Evolutionary conservation across 2,888 invertebrate genomes (phyloP).

Genomic region (Hyalella azteca): DNA sequence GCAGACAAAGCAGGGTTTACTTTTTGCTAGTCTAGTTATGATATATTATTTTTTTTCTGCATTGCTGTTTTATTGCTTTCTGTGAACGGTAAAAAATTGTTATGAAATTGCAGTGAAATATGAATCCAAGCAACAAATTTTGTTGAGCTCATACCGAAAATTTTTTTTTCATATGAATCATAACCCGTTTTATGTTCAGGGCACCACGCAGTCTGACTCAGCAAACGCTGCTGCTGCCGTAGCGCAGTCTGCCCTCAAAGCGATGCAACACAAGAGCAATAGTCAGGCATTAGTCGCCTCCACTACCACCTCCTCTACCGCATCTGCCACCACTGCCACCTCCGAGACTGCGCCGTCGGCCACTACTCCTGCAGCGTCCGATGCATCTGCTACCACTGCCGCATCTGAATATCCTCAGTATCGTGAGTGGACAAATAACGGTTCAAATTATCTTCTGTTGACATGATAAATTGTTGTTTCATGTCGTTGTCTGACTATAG

Average conservation of each 20-base stretch:
- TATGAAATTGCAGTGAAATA: no score
- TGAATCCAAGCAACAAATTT: no score
- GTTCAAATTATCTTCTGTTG: neutral
- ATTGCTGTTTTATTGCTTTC: no score
- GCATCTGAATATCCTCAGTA: conserved; percentile 51
- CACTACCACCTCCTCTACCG: conserved; percentile 5
- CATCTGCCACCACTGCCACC: conserved; percentile 12
- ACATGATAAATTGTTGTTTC: neutral
- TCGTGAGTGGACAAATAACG: conserved; percentile 42
- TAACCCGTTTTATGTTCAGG: no score
- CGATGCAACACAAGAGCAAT: conserved; percentile 65
- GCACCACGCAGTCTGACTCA: conserved; percentile 68
- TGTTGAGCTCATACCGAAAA: no score
- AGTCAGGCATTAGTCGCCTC: conserved; percentile 44
- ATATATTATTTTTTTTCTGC: no score
- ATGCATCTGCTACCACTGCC: conserved; percentile 19
- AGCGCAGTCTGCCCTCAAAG: conserved; percentile 83
- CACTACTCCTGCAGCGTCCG: conserved; percentile 24
- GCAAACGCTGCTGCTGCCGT: conserved; percentile 88
- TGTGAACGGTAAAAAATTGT: no score
- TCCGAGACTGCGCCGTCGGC: conserved; percentile 41
- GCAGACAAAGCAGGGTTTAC: no score
- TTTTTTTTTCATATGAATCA: no score
- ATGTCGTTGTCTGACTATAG: neutral
- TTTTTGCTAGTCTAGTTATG: no score